Evolutionary conservation across 2,113 vertebrate species (phyloP).

Genomic region (Tragelaphus strepsiceros): DNA sequence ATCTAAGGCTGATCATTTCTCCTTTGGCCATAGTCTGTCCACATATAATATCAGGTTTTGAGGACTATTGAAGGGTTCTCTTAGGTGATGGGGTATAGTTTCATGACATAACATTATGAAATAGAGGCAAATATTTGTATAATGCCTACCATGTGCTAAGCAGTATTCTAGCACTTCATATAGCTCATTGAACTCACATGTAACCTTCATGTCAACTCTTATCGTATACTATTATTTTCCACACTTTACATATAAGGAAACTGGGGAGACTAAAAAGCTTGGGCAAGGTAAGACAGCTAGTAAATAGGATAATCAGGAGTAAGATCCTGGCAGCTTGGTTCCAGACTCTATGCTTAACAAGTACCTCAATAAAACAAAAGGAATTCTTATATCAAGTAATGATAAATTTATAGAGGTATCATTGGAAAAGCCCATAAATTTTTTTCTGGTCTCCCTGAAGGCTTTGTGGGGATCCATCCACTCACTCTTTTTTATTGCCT

Average conservation of each 20-base stretch:
- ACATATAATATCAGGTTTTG: background rate
- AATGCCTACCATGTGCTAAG: background rate
- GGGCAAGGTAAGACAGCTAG: background rate
- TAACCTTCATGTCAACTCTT: background rate
- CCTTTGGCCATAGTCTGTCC: background rate
- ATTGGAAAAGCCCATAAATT: background rate
- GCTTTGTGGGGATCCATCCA: background rate
- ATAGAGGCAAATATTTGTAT: background rate
- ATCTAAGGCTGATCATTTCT: background rate
- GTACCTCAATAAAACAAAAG: background rate
- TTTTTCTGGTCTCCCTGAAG: background rate
- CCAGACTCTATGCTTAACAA: background rate
- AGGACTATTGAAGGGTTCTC: background rate
- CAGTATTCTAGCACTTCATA: background rate
- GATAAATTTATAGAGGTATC: background rate
- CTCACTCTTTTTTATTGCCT: background rate
- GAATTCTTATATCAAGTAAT: background rate
- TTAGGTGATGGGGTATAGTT: background rate
- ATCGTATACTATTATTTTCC: background rate
- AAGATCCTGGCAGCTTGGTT: background rate
- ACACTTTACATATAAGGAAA: background rate
- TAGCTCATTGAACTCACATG: background rate
- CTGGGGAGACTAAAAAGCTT: background rate
- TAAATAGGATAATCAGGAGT: background rate
- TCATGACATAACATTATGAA: background rate